Evolutionary conservation across 1,140 invertebrate species (phyloP), one percentile per base, ranked within the genome.

Genomic region (Proctacanthus coquilletti): DNA sequence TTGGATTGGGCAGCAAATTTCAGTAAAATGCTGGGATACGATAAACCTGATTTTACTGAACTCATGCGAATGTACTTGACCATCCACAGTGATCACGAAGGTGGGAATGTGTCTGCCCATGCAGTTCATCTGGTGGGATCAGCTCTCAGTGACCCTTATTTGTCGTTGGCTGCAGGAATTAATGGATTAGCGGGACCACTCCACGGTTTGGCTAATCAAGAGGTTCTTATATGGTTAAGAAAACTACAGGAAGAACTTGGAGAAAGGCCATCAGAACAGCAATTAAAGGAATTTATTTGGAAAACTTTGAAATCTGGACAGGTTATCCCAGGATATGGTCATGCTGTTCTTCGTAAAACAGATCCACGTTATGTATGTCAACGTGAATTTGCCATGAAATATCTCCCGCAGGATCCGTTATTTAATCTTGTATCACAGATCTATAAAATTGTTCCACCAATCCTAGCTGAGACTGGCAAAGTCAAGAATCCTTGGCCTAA

Each of bases 401-500:
- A 95, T 60, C 62, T 95, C 44, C 89, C 89, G 3, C 75, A 96
- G 46, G 91, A 96, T 58, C 74, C 77, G 1, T 56, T 89, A 30
- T 91, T 93, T 64, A 83, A 88, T 58, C 63, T 94, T 43, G 87
- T 94, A n/a, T 74, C 82, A 2, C 79, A 83, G 49, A 66, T 88
- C 1, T 95, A 88, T 72, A 88, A 94, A 53, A 70, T 95, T 11
- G 86, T 92, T 9, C 92, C 92, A 0, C 81, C 85, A 30, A 77
- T 95, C 45, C 75, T 97, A 2, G 69, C 83, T 36, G 82, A 88
- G 52, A 80, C 86, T 34, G 89, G 89, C 43, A 96, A 96, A 63
- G 87, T 93, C 11, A 87, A 91, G 68, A 96, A 96, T 71, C 92
- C 92, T 18, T 96, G 87, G 87, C 92, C 92, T 29, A 96, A 96